Evolutionary conservation across 1,140 invertebrate genomes (phyloP).

Genomic region (Papilio polyxenes): DNA sequence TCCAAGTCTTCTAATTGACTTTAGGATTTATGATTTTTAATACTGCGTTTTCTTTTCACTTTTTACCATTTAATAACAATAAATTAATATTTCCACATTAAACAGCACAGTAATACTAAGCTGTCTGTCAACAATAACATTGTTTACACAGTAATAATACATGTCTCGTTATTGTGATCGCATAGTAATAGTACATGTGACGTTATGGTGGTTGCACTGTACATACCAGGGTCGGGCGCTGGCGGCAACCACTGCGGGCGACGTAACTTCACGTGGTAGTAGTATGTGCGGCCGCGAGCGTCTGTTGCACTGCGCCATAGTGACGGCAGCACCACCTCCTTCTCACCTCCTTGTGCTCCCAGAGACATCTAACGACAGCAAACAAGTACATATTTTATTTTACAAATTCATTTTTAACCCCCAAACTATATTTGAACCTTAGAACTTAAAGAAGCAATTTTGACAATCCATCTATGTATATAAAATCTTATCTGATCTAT

Average conservation of each 20-base stretch:
- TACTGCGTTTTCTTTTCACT: too few relatives aligned
- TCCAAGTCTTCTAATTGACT: too few relatives aligned
- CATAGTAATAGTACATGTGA: background rate
- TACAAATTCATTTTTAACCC: too few relatives aligned
- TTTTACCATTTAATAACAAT: too few relatives aligned
- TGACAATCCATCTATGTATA: background rate
- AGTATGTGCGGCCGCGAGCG: constrained; percentile 91
- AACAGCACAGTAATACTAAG: too few relatives aligned
- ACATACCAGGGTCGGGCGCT: constrained; percentile 47
- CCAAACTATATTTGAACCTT: too few relatives aligned
- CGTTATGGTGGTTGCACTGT: constrained; percentile 12
- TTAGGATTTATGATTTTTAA: too few relatives aligned
- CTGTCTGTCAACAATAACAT: too few relatives aligned
- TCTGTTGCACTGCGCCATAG: constrained; percentile 93
- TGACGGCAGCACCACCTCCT: constrained; percentile 84
- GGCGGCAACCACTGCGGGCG: constrained; percentile 95
- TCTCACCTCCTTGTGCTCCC: constrained; percentile 17
- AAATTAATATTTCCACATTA: too few relatives aligned
- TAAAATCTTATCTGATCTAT: too few relatives aligned
- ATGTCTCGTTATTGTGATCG: background rate
- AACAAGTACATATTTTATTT: background rate
- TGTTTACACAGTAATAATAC: too few relatives aligned
- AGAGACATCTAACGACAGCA: background rate
- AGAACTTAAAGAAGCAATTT: too few relatives aligned
- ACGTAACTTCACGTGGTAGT: constrained; percentile 92